Percentiles rank a stretch among this genome's conserved stretches.
Conservation (phyloP, 2,113 vertebrate genomes). For the Ceyx margarethae region DNA sequence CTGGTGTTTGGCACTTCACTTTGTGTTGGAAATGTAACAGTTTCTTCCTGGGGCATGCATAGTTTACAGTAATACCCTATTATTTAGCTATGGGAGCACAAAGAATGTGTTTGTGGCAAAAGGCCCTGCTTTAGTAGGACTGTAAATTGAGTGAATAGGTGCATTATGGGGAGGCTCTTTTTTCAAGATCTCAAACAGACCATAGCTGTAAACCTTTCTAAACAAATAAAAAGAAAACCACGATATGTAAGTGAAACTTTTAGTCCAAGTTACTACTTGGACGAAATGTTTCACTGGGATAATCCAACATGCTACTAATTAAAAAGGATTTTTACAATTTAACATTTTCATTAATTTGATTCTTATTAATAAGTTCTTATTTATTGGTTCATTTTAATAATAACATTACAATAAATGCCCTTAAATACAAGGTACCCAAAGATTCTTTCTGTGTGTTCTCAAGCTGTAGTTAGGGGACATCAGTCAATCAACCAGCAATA, state of each 20-base stretch:
- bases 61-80: background rate
- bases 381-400: background rate
- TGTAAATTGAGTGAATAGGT: slow-evolving; percentile 5
- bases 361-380: background rate
- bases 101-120: background rate
- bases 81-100: slow-evolving; percentile 1
- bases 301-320: background rate
- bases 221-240: background rate
- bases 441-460: background rate
- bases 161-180: background rate
- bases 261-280: background rate
- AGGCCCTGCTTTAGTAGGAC: background rate
- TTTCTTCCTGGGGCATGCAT: background rate
- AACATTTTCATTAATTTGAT: background rate
- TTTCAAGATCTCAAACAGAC: background rate
- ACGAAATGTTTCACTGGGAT: background rate
- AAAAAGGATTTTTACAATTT: background rate
- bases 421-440: background rate
- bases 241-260: background rate
- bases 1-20: background rate
- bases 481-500: background rate
- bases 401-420: background rate
- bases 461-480: background rate
- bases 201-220: background rate
- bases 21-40: background rate